Conservation (phyloP, 2,888 invertebrate species). For the Sphaeridia pumilis region DNA sequence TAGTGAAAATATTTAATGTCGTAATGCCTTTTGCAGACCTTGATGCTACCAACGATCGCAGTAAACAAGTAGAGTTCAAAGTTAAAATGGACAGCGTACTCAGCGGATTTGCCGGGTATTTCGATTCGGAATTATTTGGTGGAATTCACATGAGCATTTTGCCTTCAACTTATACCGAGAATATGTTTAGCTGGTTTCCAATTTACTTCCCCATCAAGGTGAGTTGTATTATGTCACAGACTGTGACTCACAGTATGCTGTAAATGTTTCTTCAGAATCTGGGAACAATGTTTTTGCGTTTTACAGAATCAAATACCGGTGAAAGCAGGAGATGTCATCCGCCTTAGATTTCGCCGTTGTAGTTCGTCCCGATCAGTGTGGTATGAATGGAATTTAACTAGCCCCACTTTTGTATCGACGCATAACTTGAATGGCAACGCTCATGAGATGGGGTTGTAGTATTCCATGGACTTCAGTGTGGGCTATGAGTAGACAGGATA, state of each 20-base stretch:
- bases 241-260: no score
- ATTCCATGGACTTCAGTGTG: no score
- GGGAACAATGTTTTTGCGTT: no score
- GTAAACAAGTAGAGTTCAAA: constrained; percentile 54
- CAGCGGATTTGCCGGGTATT: constrained; percentile 94
- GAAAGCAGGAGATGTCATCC: constrained; percentile 56
- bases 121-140: constrained; percentile 75
- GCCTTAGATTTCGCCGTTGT: constrained; percentile 77
- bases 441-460: constrained; percentile 36
- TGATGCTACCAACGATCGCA: constrained; percentile 43
- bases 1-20: no score
- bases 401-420: constrained; percentile 50
- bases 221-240: no score
- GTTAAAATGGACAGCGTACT: constrained; percentile 64
- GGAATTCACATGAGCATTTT: constrained; percentile 77
- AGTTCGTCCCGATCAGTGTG: constrained; percentile 71
- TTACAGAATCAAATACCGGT: constrained; percentile 65
- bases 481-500: no score
- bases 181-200: constrained; percentile 98
- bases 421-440: constrained; percentile 62
- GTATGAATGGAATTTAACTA: constrained; percentile 83
- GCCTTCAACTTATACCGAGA: constrained; percentile 73
- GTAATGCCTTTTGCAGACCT: no score
- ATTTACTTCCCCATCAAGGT: constrained; percentile 83
- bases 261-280: no score